Conservation (phyloP, 2,113 vertebrate species). For the Cyprinodon brontotheroides region DNA sequence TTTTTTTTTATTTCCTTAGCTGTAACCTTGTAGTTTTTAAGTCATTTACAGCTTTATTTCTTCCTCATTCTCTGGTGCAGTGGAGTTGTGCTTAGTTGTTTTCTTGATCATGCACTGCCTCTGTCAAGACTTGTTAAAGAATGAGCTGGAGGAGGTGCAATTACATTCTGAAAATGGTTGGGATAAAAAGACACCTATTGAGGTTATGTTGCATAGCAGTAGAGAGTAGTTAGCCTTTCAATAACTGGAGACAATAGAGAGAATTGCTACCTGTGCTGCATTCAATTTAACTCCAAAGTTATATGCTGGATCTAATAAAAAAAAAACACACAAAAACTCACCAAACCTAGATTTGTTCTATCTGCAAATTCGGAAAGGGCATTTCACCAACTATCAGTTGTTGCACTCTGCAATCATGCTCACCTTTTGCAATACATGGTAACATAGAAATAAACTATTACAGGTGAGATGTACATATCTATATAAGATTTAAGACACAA, state of each 20-base stretch:
- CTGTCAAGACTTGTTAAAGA: conserved; percentile 67
- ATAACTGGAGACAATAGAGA: not conserved
- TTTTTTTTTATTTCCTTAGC: not conserved
- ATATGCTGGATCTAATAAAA: no score
- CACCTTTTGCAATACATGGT: no score
- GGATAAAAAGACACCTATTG: not conserved
- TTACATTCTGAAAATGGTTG: conserved; percentile 1
- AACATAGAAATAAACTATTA: not conserved
- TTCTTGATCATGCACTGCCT: conserved; percentile 24
- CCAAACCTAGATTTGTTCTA: no score
- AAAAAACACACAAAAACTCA: no score
- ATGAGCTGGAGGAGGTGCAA: conserved; percentile 49
- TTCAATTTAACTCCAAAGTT: no score
- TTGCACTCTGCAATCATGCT: no score
- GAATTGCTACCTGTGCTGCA: no score
- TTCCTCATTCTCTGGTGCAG: not conserved
- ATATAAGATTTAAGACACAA: not conserved
- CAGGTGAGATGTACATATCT: not conserved
- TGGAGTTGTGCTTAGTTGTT: not conserved
- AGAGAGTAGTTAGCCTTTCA: not conserved
- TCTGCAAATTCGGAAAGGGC: no score
- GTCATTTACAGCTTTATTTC: conserved; percentile 1
- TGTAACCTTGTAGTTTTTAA: conserved; percentile 13
- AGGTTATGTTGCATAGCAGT: not conserved
- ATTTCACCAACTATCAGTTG: no score